phyloP scores from a whole-genome alignment of 2,113 vertebrate genomes.

The Pungitius pungitius region DNA sequence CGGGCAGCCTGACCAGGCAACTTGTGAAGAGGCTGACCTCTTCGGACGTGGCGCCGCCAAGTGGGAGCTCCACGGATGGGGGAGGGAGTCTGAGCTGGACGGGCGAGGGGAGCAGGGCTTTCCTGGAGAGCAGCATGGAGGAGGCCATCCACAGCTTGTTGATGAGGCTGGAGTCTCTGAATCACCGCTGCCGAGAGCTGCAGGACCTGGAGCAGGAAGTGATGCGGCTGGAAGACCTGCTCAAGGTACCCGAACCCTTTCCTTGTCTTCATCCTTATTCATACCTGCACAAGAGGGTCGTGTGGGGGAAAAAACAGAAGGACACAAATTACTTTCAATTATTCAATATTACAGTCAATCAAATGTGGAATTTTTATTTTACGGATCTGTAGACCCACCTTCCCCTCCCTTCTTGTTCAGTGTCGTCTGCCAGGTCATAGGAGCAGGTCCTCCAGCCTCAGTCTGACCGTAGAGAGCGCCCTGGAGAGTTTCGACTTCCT shows the following conservation, averaged over 20 bases:
- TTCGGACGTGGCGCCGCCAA: constrained; percentile 76
- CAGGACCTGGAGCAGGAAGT: constrained; percentile 94
- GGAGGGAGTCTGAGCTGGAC: constrained; percentile 81
- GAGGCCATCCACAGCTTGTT: constrained; percentile 92
- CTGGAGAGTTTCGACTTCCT: constrained; percentile 99
- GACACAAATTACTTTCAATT: background rate
- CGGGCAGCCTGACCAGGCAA: constrained; percentile 92
- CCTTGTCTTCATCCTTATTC: background rate
- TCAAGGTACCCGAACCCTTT: constrained; percentile 84
- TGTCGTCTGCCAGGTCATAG: constrained; percentile 89
- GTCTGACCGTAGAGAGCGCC: constrained; percentile 96
- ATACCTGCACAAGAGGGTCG: background rate
- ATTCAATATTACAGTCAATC: background rate
- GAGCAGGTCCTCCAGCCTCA: constrained; percentile 95
- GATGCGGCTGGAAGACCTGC: constrained; percentile 92
- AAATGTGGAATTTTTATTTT: background rate
- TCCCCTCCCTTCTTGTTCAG: constrained; percentile 75
- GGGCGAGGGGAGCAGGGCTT: constrained; percentile 86
- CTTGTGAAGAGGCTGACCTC: constrained; percentile 94
- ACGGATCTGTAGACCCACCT: background rate
- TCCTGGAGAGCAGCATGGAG: constrained; percentile 90
- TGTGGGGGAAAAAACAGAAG: background rate
- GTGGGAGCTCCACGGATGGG: constrained; percentile 33
- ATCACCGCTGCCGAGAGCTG: constrained; percentile 91
- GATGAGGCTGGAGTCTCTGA: constrained; percentile 88